Evolutionary conservation across 2,888 invertebrate species (phyloP).

Genomic region (Mythimna ferrago): DNA sequence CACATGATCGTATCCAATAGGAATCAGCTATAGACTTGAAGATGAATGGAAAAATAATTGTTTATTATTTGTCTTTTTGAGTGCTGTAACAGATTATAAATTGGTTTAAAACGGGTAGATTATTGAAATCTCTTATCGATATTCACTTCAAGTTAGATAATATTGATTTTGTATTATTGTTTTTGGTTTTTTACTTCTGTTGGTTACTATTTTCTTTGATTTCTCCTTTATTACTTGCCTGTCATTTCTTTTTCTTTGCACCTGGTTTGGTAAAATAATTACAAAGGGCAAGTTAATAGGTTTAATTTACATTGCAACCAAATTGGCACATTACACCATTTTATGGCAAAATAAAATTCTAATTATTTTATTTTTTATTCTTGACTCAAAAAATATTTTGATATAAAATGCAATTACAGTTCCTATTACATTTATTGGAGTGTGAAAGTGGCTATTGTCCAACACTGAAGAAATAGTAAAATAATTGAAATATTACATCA

Average conservation of each 20-base stretch:
- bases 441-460: neutral
- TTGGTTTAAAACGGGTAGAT: constrained; percentile 4
- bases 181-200: neutral
- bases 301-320: neutral
- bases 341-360: neutral
- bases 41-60: constrained; percentile 11
- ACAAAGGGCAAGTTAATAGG: no score
- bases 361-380: neutral
- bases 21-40: neutral
- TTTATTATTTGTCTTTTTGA: constrained; percentile 25
- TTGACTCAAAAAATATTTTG: no score
- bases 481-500: constrained; percentile 5
- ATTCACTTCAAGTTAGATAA: neutral
- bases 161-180: neutral
- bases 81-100: neutral
- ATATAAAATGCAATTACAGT: neutral
- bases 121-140: neutral
- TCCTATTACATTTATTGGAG: neutral
- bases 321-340: neutral
- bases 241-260: neutral
- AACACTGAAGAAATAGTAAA: no score
- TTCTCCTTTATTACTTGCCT: neutral
- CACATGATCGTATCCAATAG: constrained; percentile 43
- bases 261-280: neutral
- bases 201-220: neutral